Base-by-base conservation (phyloP, 2,113 vertebrate species). In the Chaetodon trifascialis region DNA sequence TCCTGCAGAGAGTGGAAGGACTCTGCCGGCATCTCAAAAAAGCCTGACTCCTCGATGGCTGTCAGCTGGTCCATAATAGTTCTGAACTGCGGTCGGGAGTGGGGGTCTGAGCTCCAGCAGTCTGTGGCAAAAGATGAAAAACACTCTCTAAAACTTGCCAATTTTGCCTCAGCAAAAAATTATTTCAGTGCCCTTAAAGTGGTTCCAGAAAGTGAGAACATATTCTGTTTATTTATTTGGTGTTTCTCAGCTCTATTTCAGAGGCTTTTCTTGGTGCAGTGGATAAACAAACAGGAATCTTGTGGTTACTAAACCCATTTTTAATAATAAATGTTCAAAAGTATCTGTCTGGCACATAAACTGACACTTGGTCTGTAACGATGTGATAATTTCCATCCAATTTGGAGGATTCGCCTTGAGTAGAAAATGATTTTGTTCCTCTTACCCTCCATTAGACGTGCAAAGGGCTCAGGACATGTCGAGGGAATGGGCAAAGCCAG, bases 1-100 rank as follows among this genome's bases (percentile, higher is more conserved):
- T 99, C 97, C 94, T 99, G 98, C 91, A 99, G 93, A 42, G 97
- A 99, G 92, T 98, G 97, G 93, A 99, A 99, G 17, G 98, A 99
- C 90, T 98, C 97, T 47, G 95, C 97, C 40, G 97, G 98, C 98
- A 99, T 99, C 93, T 99, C 98, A 89, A 99, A 99, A 89, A 99
- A 99, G 66, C 97, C 98, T 0, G 98, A 99, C 88, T 99, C 98
- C 90, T 98, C 96, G 72, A 99, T 99, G 83, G 97, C 95, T 0
- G 96, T 98, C 73, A 99, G 96, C 88, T 98, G 97, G 91, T 97
- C 96, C 90, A 99, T 93, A 83, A 99, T 96, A 76, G 92, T 95
- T 44, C 93, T 93, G 94, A 99, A 99, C n/a, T 94, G 93, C 4
- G 98, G 98, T 17, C 98, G 96, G 42, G 93, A 94, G 84, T 99